A percentile compares a stretch with the other conserved stretches of the same genome.
Conservation (phyloP, 2,888 invertebrate species). For the Mesochorus sp. region DNA sequence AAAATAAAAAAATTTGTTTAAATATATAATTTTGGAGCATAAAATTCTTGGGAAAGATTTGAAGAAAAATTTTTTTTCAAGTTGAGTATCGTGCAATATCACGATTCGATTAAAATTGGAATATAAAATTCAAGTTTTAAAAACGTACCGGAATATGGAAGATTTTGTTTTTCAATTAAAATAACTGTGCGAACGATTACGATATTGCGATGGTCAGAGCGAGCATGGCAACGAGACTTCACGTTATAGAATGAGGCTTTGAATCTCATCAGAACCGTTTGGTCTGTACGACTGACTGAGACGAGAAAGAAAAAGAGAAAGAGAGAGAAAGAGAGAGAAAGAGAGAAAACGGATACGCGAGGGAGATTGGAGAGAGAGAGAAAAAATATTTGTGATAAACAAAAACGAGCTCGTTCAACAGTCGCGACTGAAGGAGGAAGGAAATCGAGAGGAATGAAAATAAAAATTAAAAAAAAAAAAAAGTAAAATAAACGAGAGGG, state of each 20-base stretch:
- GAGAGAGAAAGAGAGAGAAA: neutral
- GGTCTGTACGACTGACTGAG: neutral
- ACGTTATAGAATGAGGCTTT: conserved; percentile 60
- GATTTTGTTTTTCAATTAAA: neutral
- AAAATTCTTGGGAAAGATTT: too few species aligned
- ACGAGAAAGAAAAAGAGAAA: neutral
- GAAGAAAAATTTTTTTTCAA: too few species aligned
- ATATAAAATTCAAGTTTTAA: too few species aligned
- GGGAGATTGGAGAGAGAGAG: conserved; percentile 17
- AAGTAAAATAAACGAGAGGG: neutral
- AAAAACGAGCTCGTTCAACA: conserved; percentile 50
- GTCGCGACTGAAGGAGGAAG: conserved; percentile 44
- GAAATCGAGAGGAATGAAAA: conserved; percentile 46
- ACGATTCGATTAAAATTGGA: too few species aligned
- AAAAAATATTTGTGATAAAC: conserved; percentile 62
- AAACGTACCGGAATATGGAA: too few species aligned
- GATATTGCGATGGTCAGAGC: conserved; percentile 46
- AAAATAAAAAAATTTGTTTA: too few species aligned
- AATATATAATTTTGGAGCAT: too few species aligned
- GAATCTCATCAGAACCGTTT: neutral
- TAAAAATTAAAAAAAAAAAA: conserved; percentile 16
- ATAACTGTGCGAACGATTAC: conserved; percentile 6
- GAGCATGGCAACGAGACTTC: conserved; percentile 56
- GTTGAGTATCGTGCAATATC: too few species aligned
- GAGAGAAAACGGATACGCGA: conserved; percentile 5